Evolutionary conservation across 2,888 invertebrate species (phyloP).

Genomic region (Platycheirus albimanus): DNA sequence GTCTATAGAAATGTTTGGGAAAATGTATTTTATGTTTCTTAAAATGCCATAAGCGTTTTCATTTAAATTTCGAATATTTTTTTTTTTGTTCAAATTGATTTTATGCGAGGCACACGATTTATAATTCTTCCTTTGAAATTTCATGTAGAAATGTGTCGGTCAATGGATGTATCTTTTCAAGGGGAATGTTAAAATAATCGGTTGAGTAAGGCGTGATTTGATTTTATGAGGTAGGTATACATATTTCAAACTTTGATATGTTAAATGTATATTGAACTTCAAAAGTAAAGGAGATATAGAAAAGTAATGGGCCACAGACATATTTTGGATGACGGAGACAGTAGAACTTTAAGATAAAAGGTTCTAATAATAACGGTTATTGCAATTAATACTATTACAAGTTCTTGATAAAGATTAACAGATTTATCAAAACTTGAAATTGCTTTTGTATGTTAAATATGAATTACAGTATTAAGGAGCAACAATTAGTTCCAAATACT

Average conservation of each 20-base stretch:
- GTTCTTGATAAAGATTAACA: too few relatives aligned
- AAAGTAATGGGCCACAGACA: too few relatives aligned
- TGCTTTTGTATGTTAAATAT: too few relatives aligned
- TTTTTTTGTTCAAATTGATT: conserved; percentile 13
- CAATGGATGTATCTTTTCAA: not conserved
- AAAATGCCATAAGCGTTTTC: conserved; percentile 66
- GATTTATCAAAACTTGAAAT: too few relatives aligned
- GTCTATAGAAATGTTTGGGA: conserved; percentile 28
- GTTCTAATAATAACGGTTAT: too few relatives aligned
- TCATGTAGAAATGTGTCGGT: not conserved
- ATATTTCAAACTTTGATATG: not conserved
- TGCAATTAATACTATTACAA: too few relatives aligned
- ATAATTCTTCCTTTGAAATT: not conserved
- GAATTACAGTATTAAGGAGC: too few relatives aligned
- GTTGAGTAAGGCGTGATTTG: not conserved
- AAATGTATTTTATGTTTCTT: conserved; percentile 45
- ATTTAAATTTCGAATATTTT: conserved; percentile 32
- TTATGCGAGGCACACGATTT: conserved; percentile 9
- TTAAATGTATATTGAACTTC: not conserved
- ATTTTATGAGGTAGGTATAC: not conserved
- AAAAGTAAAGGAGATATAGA: too few relatives aligned
- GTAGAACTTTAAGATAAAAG: too few relatives aligned
- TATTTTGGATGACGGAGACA: too few relatives aligned
- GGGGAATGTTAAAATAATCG: not conserved
- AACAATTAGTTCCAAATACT: too few relatives aligned